phyloP scores from a whole-genome alignment of 2,113 vertebrate species.

The Murina feae region DNA sequence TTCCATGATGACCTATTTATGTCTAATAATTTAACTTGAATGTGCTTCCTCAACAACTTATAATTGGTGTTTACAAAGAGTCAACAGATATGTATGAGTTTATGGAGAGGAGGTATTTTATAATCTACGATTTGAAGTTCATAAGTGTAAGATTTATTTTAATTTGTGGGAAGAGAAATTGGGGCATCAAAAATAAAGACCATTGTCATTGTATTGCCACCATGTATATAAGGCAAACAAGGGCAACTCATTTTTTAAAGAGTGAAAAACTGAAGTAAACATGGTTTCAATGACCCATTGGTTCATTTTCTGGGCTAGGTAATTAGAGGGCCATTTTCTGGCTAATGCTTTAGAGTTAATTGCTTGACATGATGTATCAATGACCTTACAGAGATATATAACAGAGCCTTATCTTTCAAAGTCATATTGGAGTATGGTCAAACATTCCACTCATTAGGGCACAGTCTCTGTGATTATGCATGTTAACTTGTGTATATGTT shows the following conservation, averaged over 20 bases:
- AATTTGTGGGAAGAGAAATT: background rate
- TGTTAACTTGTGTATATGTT: background rate
- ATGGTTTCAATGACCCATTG: rapidly evolving
- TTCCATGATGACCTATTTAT: background rate
- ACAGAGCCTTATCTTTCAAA: background rate
- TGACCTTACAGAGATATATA: background rate
- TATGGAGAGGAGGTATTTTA: background rate
- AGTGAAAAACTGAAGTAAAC: background rate
- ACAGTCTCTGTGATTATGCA: background rate
- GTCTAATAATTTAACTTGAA: background rate
- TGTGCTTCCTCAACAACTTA: background rate
- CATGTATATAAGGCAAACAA: background rate
- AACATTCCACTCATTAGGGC: background rate
- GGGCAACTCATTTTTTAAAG: background rate
- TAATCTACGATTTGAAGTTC: background rate
- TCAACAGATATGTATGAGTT: background rate
- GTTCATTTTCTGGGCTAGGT: background rate
- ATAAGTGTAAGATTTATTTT: background rate
- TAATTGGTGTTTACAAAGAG: background rate
- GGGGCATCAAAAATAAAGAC: background rate
- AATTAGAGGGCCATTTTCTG: background rate
- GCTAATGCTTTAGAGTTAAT: background rate
- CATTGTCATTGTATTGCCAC: background rate
- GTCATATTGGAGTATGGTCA: background rate
- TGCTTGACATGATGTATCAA: background rate